Evolutionary conservation across 2,797 vertebrate species (phyloP).

Genomic region (Helarctos malayanus): DNA sequence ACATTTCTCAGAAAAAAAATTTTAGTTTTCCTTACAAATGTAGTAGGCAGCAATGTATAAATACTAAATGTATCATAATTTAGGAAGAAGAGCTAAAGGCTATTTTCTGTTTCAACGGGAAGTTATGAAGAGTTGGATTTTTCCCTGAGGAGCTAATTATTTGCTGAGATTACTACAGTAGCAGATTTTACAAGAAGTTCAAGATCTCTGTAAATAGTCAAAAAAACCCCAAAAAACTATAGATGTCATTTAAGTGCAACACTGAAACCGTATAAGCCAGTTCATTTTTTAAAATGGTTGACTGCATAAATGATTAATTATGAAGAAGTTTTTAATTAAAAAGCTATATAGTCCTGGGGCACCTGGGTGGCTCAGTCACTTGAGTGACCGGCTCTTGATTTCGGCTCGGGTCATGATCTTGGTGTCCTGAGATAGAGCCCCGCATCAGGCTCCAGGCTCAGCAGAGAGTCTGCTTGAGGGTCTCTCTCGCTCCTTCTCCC

Average conservation of each 20-base stretch:
- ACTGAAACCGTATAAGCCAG: not conserved
- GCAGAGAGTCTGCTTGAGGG: not conserved
- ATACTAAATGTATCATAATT: slow-evolving; percentile 38
- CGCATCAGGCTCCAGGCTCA: not conserved
- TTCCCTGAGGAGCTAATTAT: slow-evolving; percentile 89
- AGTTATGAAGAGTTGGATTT: slow-evolving; percentile 73
- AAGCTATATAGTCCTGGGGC: not conserved
- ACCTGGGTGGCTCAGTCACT: not conserved
- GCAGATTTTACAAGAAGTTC: slow-evolving; percentile 80
- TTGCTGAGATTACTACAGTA: slow-evolving; percentile 84
- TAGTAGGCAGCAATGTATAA: not conserved
- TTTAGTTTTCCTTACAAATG: slow-evolving; percentile 4
- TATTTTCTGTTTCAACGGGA: slow-evolving; percentile 81
- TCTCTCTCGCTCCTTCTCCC: not conserved
- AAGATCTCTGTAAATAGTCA: slow-evolving; percentile 77
- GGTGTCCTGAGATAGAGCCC: not conserved
- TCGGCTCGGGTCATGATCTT: not conserved
- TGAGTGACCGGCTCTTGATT: not conserved
- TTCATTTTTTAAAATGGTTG: not conserved
- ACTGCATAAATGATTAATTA: slow-evolving; percentile 33
- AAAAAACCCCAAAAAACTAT: slow-evolving; percentile 59
- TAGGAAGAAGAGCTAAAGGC: slow-evolving; percentile 55
- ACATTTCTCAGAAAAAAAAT: slow-evolving; percentile 7
- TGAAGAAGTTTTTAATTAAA: slow-evolving; percentile 36
- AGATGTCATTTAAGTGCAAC: slow-evolving; percentile 5